Evolutionary conservation across 2,888 invertebrate genomes (phyloP), one percentile per base, ranked within the genome.

Genomic region (Apamea epomidion): DNA sequence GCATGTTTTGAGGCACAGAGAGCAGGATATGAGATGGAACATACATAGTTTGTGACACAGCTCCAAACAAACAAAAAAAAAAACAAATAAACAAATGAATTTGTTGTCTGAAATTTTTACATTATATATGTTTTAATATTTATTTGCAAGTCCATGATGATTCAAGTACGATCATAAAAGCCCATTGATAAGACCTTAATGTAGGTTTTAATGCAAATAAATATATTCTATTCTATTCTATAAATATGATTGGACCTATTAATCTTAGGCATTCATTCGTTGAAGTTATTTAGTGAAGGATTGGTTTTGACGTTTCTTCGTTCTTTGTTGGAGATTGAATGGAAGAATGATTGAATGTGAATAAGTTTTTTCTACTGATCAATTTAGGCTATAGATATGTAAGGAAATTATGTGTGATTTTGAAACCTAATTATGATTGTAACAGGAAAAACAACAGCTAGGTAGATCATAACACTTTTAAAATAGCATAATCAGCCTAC

Each of bases 241-340:
- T n/a, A n/a, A 60, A 16, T 58, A 14, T 78, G 69, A 62, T 76
- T 74, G 29, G 18, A 32, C 29, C 1, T 62, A 37, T 87, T 37
- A 75, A 78, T 80, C 73, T 51, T 58, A 74, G 12, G 42, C 32
- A 68, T 62, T 74, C 73, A 72, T 75, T 78, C 73, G 32, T 70
- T n/a, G 54, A 60, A 64, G 10, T 65, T 78, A 58, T 72, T 75
- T 54, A 14, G 48, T 70, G n/a, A 51, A 16, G 25, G 4, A 60
- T 37, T 60, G 14, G 16, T 60, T 70, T 45, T 7, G 16, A 51
- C 25, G 29, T 32, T 37, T 45, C 1, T 45, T 32, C 10, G n/a
- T 18, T 74, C n/a, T 58, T 58, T 78, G 32, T 64, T 45, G 0
- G 12, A 12, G 18, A 54, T n/a, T 32, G 16, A 74, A 54, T 54